phyloP scores from a whole-genome alignment of 2,113 vertebrate genomes.

The Zosterops japonicus region DNA sequence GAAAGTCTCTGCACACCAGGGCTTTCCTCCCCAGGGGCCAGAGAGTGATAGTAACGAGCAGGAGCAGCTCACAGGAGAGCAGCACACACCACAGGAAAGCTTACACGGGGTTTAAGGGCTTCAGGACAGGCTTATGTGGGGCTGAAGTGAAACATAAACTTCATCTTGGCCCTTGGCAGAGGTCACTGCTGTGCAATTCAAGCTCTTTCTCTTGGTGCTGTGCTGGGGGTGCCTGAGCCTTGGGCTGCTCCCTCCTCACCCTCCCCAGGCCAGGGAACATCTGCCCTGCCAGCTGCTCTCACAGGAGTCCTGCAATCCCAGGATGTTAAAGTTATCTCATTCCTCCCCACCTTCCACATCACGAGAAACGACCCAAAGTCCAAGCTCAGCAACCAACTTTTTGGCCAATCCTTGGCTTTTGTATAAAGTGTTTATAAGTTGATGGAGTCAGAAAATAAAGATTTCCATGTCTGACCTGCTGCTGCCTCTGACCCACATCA shows the following conservation, averaged over 20 bases:
- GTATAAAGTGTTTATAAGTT: too few relatives aligned
- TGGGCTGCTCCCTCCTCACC: not conserved
- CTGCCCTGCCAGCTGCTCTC: not conserved
- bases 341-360: not conserved
- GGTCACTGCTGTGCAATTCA: not conserved
- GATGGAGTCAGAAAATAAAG: too few relatives aligned
- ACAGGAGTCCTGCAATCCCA: not conserved
- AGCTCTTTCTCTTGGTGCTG: not conserved
- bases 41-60: not conserved
- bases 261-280: rapidly evolving
- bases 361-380: not conserved
- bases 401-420: too few relatives aligned
- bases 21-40: not conserved
- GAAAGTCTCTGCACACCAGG: not conserved
- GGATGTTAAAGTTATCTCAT: not conserved
- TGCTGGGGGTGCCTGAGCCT: not conserved
- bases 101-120: not conserved
- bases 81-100: not conserved
- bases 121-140: slow-evolving; percentile 1
- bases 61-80: slow-evolving; percentile 8
- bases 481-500: too few relatives aligned
- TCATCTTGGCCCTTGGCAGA: not conserved
- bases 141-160: slow-evolving; percentile 41
- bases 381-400: not conserved
- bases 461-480: too few relatives aligned